Evolutionary conservation across 2,797 vertebrate genomes (phyloP), one percentile per base, ranked within the genome.

Genomic region (Zalophus californianus): DNA sequence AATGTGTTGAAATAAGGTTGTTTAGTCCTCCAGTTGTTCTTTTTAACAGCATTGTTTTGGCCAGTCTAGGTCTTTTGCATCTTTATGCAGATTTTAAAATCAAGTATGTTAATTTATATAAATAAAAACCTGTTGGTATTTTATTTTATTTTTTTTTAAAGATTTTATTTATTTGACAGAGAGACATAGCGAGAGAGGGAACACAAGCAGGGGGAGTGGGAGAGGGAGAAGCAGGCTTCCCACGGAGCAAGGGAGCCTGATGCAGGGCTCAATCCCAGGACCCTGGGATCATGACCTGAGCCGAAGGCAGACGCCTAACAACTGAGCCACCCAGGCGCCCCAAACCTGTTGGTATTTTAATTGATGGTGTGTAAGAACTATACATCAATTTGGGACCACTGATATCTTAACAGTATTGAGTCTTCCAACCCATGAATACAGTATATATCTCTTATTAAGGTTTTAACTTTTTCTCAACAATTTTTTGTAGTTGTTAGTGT

Each of bases 1-100:
- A 85, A 27, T 80, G 14, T 72, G 41, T 89, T 94, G 78, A 89
- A 70, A 89, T 88, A n/a, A 89, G 27, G 20, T 83, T 41, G 54
- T 48, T 89, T 64, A 52, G 64, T 83, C 23, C 16, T 80, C 25
- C 15, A 32, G 3, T 78, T 80, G 4, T 85, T 88, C 62, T 72
- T 60, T 50, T 70, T 15, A 52, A 25, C 25, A 60, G 27, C 50
- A 80, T 41, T 52, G 23, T 80, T 82, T 62, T 89, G 21, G 20
- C n/a, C 56, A 21, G 44, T 73, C 14, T 94, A 62, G 41, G 5
- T 79, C 41, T 52, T 38, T 85, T 62, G 14, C 56, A 73, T 62
- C 18, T 82, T 82, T 41, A 72, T 50, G 58, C 44, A 58, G 23
- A 29, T n/a, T 68, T 86, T 29, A 44, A 54, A 79, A 79, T 72